Conservation (phyloP, 2,888 invertebrate species). For the Scaeva pyrastri region DNA sequence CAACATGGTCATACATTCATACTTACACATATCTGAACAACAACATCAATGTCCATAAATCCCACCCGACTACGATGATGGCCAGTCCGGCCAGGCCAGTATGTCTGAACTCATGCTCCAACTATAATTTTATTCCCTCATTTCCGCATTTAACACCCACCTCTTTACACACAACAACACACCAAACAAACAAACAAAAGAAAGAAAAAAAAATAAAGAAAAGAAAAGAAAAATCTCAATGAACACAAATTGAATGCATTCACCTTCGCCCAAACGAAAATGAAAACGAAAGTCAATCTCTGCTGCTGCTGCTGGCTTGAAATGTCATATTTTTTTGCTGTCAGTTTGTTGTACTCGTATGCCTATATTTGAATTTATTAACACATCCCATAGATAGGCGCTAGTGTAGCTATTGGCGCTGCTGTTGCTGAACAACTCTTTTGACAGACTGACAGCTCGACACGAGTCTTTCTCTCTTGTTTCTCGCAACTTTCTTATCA, state of each 20-base stretch:
- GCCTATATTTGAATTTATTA: constrained; percentile 55
- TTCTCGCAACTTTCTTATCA: constrained; percentile 63
- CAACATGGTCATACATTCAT: constrained; percentile 19
- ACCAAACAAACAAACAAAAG: neutral
- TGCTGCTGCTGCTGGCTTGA: constrained; percentile 17
- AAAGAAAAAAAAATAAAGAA: neutral
- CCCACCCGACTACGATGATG: constrained; percentile 18
- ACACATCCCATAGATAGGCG: constrained; percentile 54
- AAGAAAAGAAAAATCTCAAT: neutral
- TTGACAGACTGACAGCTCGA: constrained; percentile 23
- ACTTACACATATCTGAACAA: too few relatives aligned
- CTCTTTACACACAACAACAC: constrained; percentile 22
- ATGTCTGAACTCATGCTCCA: constrained; percentile 32
- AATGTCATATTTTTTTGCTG: constrained; percentile 71
- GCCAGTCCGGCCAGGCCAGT: too few relatives aligned
- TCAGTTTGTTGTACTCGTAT: neutral
- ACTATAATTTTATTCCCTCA: constrained; percentile 25
- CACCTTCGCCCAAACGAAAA: constrained; percentile 52
- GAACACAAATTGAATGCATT: constrained; percentile 64
- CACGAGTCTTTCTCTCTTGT: constrained; percentile 37
- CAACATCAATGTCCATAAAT: too few relatives aligned
- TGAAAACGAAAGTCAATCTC: constrained; percentile 72
- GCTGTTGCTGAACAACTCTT: constrained; percentile 1
- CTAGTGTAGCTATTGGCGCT: neutral
- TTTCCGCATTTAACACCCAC: constrained; percentile 68